Conservation (phyloP, 2,888 invertebrate species). For the Ganaspis brasiliensis region DNA sequence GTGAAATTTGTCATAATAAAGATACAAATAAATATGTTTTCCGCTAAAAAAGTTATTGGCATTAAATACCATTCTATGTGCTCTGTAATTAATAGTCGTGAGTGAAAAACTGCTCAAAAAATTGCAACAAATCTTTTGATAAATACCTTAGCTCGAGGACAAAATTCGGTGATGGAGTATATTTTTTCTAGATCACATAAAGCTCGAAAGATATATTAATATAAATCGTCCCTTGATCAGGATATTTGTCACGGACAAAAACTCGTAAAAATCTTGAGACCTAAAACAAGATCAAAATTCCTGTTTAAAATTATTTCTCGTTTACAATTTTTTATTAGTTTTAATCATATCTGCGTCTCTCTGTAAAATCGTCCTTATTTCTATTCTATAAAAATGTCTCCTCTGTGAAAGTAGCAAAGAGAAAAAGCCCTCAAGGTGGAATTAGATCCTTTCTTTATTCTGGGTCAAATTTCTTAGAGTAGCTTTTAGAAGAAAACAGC, state of each 20-base stretch:
- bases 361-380: not conserved
- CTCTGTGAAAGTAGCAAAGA: not conserved
- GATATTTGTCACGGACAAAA: not conserved
- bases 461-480: slow-evolving; percentile 16
- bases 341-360: too few species aligned
- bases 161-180: not conserved
- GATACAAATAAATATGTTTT: too few species aligned
- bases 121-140: not conserved
- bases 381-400: not conserved
- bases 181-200: not conserved
- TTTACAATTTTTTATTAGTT: too few species aligned
- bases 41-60: too few species aligned
- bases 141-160: not conserved
- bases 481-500: slow-evolving; percentile 19
- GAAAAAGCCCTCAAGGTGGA: not conserved
- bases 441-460: not conserved
- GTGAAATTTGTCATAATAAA: too few species aligned
- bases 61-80: too few species aligned
- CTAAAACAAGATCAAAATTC: too few species aligned
- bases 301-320: not conserved
- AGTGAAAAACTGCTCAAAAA: not conserved
- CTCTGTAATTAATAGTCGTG: slow-evolving; percentile 5
- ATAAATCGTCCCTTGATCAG: not conserved
- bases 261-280: not conserved
- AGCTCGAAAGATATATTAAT: slow-evolving; percentile 6